phyloP scores from a whole-genome alignment of 92 coral and sea anemone genomes.

The Palythoa heliodiscus region DNA sequence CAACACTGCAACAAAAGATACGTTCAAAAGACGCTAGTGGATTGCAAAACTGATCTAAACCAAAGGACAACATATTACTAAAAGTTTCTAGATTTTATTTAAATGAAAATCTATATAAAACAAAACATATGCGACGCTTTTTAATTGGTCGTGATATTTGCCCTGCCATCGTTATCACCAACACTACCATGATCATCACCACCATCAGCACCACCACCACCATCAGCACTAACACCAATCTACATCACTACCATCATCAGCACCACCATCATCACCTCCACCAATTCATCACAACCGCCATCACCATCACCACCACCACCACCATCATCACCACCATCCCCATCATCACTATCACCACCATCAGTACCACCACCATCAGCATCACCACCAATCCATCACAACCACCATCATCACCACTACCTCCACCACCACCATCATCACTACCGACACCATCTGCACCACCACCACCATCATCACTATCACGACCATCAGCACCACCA shows the following conservation, averaged over 20 bases:
- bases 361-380: not conserved
- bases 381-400: not conserved
- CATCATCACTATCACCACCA: slow-evolving; percentile 17
- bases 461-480: slow-evolving; percentile 17
- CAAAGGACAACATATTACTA: too few species aligned
- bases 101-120: not conserved
- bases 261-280: not conserved
- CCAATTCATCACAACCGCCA: not conserved
- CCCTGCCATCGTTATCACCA: not conserved
- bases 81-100: too few species aligned
- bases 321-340: not conserved
- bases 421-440: not conserved
- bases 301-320: not conserved
- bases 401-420: slow-evolving; percentile 1
- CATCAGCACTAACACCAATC: not conserved
- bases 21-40: too few species aligned
- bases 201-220: not conserved
- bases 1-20: too few species aligned
- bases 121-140: too few species aligned
- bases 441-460: not conserved
- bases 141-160: too few species aligned
- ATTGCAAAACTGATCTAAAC: too few species aligned
- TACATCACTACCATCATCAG: not conserved
- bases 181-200: not conserved
- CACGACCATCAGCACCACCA: too few species aligned